These are phyloP conservation scores for Mellilla xanthometata DNA, from an alignment of 2,888 invertebrate species.

Conservation along the genomic window DNA sequence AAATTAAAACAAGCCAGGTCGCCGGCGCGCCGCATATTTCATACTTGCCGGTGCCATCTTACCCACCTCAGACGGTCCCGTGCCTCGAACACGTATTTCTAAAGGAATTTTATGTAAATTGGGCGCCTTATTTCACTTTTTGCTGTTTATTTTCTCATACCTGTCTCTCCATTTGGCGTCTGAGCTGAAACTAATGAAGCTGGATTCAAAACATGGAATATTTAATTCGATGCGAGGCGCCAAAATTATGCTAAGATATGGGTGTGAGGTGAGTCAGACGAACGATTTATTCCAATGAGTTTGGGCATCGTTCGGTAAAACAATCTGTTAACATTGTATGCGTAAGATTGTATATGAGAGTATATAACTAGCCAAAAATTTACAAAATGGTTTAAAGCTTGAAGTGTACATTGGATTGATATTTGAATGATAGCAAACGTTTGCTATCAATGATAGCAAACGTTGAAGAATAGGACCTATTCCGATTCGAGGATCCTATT, in stretches of 20 bases:
- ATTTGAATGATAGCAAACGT: too few species aligned
- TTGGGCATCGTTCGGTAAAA: background rate
- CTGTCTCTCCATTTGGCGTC: constrained; percentile 41
- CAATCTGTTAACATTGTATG: too few species aligned
- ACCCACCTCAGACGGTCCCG: constrained; percentile 24
- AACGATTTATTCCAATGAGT: constrained; percentile 20
- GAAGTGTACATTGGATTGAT: too few species aligned
- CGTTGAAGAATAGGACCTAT: too few species aligned
- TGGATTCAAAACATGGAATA: constrained; percentile 21
- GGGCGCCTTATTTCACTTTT: constrained; percentile 48
- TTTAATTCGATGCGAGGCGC: constrained; percentile 30
- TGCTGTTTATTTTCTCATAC: constrained; percentile 45
- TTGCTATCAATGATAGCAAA: too few species aligned
- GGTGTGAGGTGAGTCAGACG: constrained; percentile 9
- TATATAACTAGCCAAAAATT: too few species aligned
- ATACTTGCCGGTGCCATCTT: constrained; percentile 36
- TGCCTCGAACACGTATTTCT: constrained; percentile 35
- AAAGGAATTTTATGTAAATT: constrained; percentile 73
- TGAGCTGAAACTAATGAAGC: constrained; percentile 48
- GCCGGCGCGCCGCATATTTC: constrained; percentile 56
- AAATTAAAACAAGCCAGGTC: constrained; percentile 63
- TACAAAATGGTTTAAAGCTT: too few species aligned
- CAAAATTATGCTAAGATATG: constrained; percentile 25
- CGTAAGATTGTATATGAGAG: too few species aligned
- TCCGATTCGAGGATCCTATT: too few species aligned